Evolutionary conservation across 2,113 vertebrate genomes (phyloP), one percentile per base, ranked within the genome.

Genomic region (Leptosomus discolor): DNA sequence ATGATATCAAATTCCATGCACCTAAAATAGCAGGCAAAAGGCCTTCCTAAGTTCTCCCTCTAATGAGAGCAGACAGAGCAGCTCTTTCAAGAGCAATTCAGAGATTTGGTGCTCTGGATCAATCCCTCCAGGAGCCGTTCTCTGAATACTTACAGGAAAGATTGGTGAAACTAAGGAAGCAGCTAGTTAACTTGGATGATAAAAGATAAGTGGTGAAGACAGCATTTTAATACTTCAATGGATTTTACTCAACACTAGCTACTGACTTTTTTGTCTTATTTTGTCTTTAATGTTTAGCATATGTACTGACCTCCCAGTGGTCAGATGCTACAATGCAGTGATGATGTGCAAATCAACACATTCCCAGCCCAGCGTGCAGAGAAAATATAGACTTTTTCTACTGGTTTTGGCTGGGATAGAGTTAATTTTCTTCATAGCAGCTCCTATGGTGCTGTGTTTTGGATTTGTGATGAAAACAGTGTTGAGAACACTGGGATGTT

Each of bases 21-120:
- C 1, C 30, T 36, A 30, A 92, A 78, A 39, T 3, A 81, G 30
- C 26, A 78, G 15, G 20, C 4, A 23, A 51, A 85, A 91, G 27
- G 46, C 37, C 46, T 78, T 61, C 20, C 51, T 30, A 45, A 9
- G 13, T 41, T 48, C 34, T 88, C 12, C 3, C 10, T 57, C 29
- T 48, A 32, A 43, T 39, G 27, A 61, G 3, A 74, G 30, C 5
- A 69, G 34, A 45, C 13, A 75, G 30, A 29, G n/a, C 5, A 71
- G 14, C 34, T 69, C 48, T 69, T 88, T 64, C 0, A 0, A 64
- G 26, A 71, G 53, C 53, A 83, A 46, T 67, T 67, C 37, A 29
- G 32, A 45, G 19, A 34, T 18, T 12, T 0, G 0, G 8, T 65
- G 30, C n/a, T 70, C 75, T 63, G 70, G 21, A 41, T 50, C n/a